Evolutionary conservation across 2,113 vertebrate genomes (phyloP).

Genomic region (Ariopsis seemanni): DNA sequence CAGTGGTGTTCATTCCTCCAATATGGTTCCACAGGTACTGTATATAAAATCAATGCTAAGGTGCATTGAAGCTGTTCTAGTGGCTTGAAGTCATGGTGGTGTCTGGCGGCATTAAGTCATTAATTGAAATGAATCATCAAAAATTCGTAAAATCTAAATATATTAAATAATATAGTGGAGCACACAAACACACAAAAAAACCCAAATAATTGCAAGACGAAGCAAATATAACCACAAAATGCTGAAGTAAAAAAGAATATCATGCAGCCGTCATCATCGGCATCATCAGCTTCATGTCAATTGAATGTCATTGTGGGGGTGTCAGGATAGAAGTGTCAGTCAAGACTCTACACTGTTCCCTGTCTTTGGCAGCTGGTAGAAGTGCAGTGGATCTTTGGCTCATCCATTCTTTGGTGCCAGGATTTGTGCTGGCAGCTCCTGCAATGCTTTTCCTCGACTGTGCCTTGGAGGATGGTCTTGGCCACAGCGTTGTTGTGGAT

Average conservation of each 20-base stretch:
- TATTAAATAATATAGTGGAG: background rate
- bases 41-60: background rate
- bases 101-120: no score
- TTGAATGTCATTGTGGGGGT: background rate
- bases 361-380: background rate
- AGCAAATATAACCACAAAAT: background rate
- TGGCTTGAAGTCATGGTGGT: no score
- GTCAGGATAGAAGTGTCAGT: background rate
- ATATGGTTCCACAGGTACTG: background rate
- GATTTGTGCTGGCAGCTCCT: background rate
- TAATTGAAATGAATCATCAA: background rate
- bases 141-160: background rate
- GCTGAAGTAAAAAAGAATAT: background rate
- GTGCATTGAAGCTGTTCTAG: no score
- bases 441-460: background rate
- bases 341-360: background rate
- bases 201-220: background rate
- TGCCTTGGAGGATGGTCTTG: background rate
- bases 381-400: background rate
- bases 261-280: background rate
- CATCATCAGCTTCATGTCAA: background rate
- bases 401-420: background rate
- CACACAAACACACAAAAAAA: background rate
- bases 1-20: background rate
- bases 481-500: background rate